Percentiles rank a stretch among this genome's conserved stretches.
Conservation (phyloP, 2,113 vertebrate species). For the Ranitomeya imitator region DNA sequence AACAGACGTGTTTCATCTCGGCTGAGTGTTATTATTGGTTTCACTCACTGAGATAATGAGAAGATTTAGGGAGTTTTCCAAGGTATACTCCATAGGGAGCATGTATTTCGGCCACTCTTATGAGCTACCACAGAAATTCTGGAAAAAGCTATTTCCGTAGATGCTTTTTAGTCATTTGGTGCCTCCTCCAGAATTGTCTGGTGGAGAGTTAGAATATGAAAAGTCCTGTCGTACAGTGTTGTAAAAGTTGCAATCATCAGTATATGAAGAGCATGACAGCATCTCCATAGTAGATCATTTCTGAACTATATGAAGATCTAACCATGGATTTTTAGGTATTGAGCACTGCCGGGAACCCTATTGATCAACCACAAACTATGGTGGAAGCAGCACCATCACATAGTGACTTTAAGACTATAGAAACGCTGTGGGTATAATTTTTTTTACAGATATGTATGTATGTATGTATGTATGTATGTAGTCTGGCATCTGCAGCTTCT, state of each 20-base stretch:
- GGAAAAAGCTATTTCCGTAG: not conserved
- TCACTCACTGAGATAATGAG: not conserved
- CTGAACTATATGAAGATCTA: not conserved
- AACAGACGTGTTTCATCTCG: not conserved
- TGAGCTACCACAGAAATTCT: not conserved
- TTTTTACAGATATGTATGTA: too few species aligned
- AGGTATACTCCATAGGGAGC: not conserved
- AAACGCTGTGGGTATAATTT: too few species aligned
- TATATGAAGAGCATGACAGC: not conserved
- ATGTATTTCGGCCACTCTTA: not conserved
- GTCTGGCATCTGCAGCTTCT: too few species aligned
- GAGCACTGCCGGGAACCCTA: too few species aligned
- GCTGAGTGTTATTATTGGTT: not conserved
- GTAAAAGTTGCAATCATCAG: not conserved
- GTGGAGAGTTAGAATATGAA: not conserved
- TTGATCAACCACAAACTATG: too few species aligned
- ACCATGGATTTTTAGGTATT: too few species aligned
- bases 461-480: too few species aligned
- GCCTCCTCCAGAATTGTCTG: not conserved
- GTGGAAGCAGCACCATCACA: too few species aligned
- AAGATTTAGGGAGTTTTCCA: not conserved
- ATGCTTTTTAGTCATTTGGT: not conserved
- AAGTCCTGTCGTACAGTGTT: not conserved
- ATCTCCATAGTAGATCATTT: not conserved
- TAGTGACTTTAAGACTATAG: too few species aligned